Percentiles rank a stretch among this genome's conserved stretches.
These are phyloP conservation scores for Anneissia japonica DNA, from an alignment of 35 echinoderm and acorn worm genomes.

Conservation along the genomic window DNA sequence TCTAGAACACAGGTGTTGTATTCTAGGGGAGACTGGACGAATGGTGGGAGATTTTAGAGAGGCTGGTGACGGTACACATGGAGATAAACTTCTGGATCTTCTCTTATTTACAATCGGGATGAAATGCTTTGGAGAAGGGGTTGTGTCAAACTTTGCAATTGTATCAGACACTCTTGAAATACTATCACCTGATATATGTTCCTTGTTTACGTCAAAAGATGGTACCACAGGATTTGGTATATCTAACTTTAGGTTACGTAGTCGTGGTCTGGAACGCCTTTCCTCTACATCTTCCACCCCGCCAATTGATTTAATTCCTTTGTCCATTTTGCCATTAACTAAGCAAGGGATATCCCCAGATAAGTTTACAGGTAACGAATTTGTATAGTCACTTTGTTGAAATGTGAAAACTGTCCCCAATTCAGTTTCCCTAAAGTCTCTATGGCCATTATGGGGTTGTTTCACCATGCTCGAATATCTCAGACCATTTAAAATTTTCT, in stretches of 20 bases:
- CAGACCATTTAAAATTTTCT: not conserved
- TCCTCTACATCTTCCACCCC: not conserved
- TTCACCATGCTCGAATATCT: not conserved
- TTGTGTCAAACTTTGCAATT: not conserved
- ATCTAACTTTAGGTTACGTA: not conserved
- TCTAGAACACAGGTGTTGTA: conserved; percentile 70
- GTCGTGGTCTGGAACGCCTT: not conserved
- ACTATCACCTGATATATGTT: not conserved
- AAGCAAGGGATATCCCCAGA: not conserved
- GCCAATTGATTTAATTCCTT: not conserved
- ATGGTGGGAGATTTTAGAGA: not conserved
- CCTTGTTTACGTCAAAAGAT: not conserved
- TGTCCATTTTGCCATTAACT: not conserved
- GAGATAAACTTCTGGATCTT: not conserved
- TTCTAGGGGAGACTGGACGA: conserved; percentile 66
- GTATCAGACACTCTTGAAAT: not conserved
- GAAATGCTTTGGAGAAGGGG: not conserved
- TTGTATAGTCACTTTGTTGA: not conserved
- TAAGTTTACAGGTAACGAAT: not conserved
- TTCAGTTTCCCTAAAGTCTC: not conserved
- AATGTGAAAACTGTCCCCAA: not conserved
- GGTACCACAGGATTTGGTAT: not conserved
- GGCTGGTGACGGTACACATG: not conserved
- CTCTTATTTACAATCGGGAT: not conserved
- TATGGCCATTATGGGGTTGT: not conserved